Base-by-base conservation (phyloP, 1,140 invertebrate genomes). In the Lysiphlebus fabarum region DNA sequence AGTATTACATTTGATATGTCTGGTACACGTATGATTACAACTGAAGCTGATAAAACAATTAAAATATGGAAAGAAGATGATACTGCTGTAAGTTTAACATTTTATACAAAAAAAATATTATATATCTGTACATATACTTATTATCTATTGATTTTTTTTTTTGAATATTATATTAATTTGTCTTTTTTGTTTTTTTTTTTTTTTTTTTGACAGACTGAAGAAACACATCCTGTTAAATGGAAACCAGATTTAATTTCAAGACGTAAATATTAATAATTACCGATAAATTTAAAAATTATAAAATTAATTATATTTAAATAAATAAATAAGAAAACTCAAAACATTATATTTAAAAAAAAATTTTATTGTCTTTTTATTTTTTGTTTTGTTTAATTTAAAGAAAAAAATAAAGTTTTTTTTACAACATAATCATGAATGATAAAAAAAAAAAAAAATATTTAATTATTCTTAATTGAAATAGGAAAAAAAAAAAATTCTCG, bases 41-140 rank as follows among this genome's bases (percentile, higher is more conserved):
- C 92, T 6, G 98, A 99, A 80, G 96, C 96, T 6, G 98, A 99
- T 77, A 99, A 99, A 82, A 99, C 96, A 0, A 96, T 99, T 61
- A 99, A 99, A 85, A 91, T 99, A 62, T 99, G 99, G 78, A 96
- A 94, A 76, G 96, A 98, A 81, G 96, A 99, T 81, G 93, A 97
- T 33, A 86, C 88, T 53, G 96, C 97, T 10, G 87, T 89, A 78
- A 82, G 81, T 81, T 56, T 59, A 53, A 49, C 53, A 53, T 58
- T 26, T 26, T 26, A 26, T 26, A 26, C 1, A 1, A 2, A 26
- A 26, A 26, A 26, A 26, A 26, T 56, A 59, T 58, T 59, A 45
- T 62, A n/a, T 14, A 50, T 56, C 48, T 55, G 41, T 49, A n/a
- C 44, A 56, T 62, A 38, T 50, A 34, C 55, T 63, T 60, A 62